Evolutionary conservation across 2,797 vertebrate species (phyloP).

Genomic region (Diglossa cyanea): DNA sequence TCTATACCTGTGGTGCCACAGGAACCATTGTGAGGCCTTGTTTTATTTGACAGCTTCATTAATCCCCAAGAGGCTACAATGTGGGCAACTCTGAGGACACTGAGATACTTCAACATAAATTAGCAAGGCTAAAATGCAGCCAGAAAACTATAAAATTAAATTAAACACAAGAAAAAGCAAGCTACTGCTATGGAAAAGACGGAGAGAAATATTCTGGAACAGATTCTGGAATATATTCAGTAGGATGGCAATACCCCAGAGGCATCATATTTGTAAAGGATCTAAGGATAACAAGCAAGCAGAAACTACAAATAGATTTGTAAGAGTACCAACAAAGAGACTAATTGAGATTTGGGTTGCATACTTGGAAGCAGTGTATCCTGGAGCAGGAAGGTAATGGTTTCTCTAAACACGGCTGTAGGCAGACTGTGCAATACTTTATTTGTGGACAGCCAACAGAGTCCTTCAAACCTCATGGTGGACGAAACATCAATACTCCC

Average conservation of each 20-base stretch:
- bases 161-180: background rate
- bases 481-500: background rate
- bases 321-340: background rate
- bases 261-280: background rate
- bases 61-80: background rate
- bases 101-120: background rate
- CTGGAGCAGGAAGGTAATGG: background rate
- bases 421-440: background rate
- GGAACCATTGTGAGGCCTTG: background rate
- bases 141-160: background rate
- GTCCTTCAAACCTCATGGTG: background rate
- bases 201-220: background rate
- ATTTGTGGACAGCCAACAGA: background rate
- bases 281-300: background rate
- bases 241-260: background rate
- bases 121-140: background rate
- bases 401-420: background rate
- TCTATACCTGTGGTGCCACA: background rate
- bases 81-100: background rate
- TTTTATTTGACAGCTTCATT: background rate
- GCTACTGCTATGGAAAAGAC: background rate
- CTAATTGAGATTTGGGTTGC: background rate
- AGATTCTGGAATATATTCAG: constrained; percentile 3
- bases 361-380: background rate
- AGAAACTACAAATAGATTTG: background rate